A percentile compares a stretch with the other conserved stretches of the same genome.
Evolutionary conservation across 2,797 vertebrate genomes (phyloP).

Genomic region (Myioborus melanocephalus): DNA sequence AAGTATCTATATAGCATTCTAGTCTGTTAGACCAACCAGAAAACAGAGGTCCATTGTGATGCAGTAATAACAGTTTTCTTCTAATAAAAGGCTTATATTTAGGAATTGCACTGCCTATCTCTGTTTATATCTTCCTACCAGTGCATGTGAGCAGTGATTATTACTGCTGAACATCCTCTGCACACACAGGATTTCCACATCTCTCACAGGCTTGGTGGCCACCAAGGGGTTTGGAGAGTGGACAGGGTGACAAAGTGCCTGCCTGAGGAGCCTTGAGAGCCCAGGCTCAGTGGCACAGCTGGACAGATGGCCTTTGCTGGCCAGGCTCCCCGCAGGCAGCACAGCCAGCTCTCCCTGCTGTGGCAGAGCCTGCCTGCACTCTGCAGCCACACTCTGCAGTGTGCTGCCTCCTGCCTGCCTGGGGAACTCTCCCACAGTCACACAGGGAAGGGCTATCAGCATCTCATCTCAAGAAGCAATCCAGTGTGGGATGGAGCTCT

Average conservation of each 20-base stretch:
- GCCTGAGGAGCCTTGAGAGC: not conserved
- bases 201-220: not conserved
- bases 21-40: not conserved
- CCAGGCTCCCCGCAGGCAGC: rapidly evolving
- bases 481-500: not conserved
- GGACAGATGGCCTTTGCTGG: not conserved
- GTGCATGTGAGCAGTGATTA: not conserved
- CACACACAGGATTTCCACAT: not conserved
- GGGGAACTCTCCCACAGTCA: not conserved
- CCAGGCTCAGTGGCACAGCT: not conserved
- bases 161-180: not conserved
- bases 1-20: not conserved
- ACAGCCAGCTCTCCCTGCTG: not conserved
- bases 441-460: not conserved
- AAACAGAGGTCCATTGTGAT: not conserved
- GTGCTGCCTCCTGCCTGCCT: not conserved
- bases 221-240: not conserved
- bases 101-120: not conserved
- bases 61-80: not conserved
- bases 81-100: not conserved
- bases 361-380: not conserved
- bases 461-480: not conserved
- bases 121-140: not conserved
- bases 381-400: not conserved
- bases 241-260: not conserved